Percentiles rank a stretch among this genome's conserved stretches.
These are phyloP conservation scores for Amorpha juglandis DNA, from an alignment of 2,888 invertebrate species.

Conservation along the genomic window DNA sequence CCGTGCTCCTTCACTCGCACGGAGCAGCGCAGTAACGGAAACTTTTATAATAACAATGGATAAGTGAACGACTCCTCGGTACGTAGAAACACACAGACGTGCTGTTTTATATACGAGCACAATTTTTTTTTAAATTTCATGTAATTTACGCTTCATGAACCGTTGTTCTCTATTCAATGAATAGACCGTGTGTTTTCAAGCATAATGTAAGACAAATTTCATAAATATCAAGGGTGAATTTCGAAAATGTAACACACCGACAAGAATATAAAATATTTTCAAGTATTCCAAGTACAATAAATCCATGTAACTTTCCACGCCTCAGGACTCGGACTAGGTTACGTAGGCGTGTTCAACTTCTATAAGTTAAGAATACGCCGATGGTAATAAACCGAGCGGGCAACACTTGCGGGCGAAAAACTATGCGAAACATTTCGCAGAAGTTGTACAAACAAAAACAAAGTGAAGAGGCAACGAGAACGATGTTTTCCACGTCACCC, in stretches of 20 bases:
- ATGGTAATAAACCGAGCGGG: not conserved
- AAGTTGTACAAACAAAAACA: slow-evolving; percentile 7
- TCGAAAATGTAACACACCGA: not conserved
- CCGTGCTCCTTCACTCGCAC: not conserved
- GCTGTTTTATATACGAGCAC: not conserved
- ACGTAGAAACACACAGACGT: too few relatives aligned
- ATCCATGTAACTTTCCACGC: not conserved
- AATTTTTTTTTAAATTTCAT: not conserved
- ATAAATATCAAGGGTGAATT: slow-evolving; percentile 11
- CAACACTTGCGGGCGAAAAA: not conserved
- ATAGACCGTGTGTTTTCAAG: not conserved
- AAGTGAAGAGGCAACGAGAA: slow-evolving; percentile 33
- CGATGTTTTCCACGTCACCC: slow-evolving; percentile 60
- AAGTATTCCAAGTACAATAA: slow-evolving; percentile 13
- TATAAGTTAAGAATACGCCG: slow-evolving; percentile 20
- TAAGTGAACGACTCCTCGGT: not conserved
- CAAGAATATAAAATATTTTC: slow-evolving; percentile 10
- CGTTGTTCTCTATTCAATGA: not conserved
- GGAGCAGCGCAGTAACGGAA: not conserved
- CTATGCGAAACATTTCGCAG: not conserved
- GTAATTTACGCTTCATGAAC: not conserved
- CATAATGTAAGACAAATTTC: not conserved
- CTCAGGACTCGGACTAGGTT: slow-evolving; percentile 5
- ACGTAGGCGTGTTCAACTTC: slow-evolving; percentile 29
- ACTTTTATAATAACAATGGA: slow-evolving; percentile 6